Percentiles rank a stretch among this genome's conserved stretches.
phyloP scores from a whole-genome alignment of 92 coral and sea anemone species.

The Epizoanthus rinbou region DNA sequence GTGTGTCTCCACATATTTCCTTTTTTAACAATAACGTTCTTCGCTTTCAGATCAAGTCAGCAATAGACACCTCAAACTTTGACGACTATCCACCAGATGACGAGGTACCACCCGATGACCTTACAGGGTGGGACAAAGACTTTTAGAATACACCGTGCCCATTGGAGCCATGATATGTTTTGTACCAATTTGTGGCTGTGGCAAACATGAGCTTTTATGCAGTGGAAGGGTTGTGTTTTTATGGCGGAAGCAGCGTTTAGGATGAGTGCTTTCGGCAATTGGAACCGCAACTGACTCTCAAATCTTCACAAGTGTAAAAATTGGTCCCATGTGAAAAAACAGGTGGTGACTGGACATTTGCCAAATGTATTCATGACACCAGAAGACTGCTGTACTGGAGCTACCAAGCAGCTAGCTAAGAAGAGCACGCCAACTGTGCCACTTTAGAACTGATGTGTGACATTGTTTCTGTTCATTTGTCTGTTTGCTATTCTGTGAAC shows the following conservation, averaged over 20 bases:
- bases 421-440: too few relatives aligned
- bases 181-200: conserved; percentile 18
- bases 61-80: conserved; percentile 96
- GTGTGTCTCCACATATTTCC: too few relatives aligned
- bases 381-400: too few relatives aligned
- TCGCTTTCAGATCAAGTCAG: conserved; percentile 80
- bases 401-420: too few relatives aligned
- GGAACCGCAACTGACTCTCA: background rate
- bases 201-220: background rate
- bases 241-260: conserved; percentile 6
- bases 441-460: too few relatives aligned
- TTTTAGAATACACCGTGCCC: conserved; percentile 61
- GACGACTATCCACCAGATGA: conserved; percentile 98
- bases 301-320: background rate
- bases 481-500: too few relatives aligned
- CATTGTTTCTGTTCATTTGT: too few relatives aligned
- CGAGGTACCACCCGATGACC: conserved; percentile 88
- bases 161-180: conserved; percentile 9
- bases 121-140: conserved; percentile 96
- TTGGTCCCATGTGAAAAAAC: background rate
- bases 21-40: background rate
- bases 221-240: background rate
- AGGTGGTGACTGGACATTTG: background rate
- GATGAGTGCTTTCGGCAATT: conserved; percentile 22
- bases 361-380: too few relatives aligned